Conservation (phyloP, 2,888 invertebrate species). For the Eledona agricola region DNA sequence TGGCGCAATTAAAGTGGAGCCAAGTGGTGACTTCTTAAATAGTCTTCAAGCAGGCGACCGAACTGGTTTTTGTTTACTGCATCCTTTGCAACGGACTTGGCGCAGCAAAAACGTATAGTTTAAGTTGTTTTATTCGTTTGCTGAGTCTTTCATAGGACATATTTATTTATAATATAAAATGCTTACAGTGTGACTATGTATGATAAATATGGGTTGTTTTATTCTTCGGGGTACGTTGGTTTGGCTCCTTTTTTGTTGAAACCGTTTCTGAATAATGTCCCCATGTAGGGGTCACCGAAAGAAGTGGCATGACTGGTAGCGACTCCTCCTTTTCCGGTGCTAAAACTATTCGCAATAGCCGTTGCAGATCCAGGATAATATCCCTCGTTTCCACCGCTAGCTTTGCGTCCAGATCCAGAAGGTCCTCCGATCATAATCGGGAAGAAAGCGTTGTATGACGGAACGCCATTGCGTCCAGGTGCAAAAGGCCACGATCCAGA, state of each 20-base stretch:
- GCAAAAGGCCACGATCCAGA: conserved; percentile 55
- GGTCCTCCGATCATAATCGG: conserved; percentile 71
- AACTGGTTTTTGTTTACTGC: conserved; percentile 32
- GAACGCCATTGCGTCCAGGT: conserved; percentile 53
- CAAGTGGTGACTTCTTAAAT: conserved; percentile 29
- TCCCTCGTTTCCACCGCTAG: conserved; percentile 57
- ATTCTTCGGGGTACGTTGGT: conserved; percentile 44
- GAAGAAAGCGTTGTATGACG: conserved; percentile 68
- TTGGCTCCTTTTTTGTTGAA: conserved; percentile 38
- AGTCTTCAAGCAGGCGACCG: conserved; percentile 13
- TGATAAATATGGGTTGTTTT: conserved; percentile 16
- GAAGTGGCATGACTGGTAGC: conserved; percentile 78
- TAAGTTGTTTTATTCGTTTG: conserved; percentile 24
- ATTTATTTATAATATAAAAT: too few relatives aligned
- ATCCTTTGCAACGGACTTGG: conserved; percentile 17
- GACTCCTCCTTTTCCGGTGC: conserved; percentile 75
- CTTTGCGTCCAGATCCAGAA: conserved; percentile 42
- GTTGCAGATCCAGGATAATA: conserved; percentile 70
- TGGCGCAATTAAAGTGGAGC: conserved; percentile 1
- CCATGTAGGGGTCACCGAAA: conserved; percentile 69
- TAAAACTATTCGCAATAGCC: conserved; percentile 78
- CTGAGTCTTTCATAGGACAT: neutral
- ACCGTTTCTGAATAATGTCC: conserved; percentile 58
- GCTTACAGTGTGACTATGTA: too few relatives aligned
- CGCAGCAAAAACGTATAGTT: conserved; percentile 17